Evolutionary conservation across 2,113 vertebrate genomes (phyloP).

Genomic region (Setophaga petechia): DNA sequence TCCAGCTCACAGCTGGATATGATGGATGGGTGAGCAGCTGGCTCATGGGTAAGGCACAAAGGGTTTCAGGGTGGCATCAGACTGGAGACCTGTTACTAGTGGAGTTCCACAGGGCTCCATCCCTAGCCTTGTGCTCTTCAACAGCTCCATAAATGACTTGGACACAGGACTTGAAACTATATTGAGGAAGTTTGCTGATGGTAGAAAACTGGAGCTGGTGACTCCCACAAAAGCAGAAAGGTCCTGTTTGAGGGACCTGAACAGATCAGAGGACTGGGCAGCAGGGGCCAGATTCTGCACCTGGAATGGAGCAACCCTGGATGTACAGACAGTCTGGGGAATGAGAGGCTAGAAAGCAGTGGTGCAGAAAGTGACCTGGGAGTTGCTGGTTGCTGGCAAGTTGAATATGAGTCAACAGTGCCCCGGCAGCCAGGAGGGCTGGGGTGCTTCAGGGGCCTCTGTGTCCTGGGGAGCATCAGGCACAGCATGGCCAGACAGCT

Average conservation of each 20-base stretch:
- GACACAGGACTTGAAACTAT: too few species aligned
- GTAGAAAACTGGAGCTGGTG: neutral
- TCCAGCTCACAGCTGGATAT: neutral
- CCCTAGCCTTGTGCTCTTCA: neutral
- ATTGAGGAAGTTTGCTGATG: accelerated
- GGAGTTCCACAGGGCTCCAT: neutral
- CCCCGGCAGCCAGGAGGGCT: neutral
- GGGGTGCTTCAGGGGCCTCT: neutral
- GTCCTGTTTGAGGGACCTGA: accelerated
- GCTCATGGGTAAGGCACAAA: neutral
- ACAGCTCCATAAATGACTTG: neutral
- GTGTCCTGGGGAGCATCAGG: neutral
- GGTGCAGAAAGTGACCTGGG: neutral
- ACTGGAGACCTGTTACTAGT: neutral
- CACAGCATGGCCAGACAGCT: neutral
- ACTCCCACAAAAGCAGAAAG: neutral
- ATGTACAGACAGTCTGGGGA: neutral
- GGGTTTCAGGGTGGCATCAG: neutral
- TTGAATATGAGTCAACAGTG: neutral
- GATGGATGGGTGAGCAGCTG: neutral
- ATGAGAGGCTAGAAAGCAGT: neutral
- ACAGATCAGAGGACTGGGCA: neutral
- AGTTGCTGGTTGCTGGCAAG: neutral
- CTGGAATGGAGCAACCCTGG: neutral
- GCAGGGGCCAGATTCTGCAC: neutral